These are phyloP conservation scores for Crotalus viridis DNA, from an alignment of 2,113 vertebrate genomes.

Conservation along the genomic window DNA sequence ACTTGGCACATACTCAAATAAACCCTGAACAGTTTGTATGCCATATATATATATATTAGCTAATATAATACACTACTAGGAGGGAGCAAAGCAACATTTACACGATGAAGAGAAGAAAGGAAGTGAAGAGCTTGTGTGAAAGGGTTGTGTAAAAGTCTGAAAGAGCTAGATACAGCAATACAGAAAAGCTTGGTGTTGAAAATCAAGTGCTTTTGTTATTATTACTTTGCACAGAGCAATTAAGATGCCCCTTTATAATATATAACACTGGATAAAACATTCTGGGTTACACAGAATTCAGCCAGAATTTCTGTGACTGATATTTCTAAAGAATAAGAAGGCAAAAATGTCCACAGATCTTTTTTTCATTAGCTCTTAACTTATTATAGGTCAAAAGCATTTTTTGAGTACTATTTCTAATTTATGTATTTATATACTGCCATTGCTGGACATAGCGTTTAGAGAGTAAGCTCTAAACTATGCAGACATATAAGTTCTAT, in stretches of 20 bases:
- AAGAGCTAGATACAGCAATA: not conserved
- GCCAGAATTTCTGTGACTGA: not conserved
- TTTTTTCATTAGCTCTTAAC: not conserved
- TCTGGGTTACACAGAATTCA: not conserved
- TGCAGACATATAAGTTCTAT: not conserved
- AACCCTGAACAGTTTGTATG: slow-evolving; percentile 17
- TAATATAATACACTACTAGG: not conserved
- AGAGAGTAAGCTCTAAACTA: not conserved
- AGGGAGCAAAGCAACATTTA: not conserved
- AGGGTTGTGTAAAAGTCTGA: not conserved
- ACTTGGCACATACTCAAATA: slow-evolving; percentile 28
- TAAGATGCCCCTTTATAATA: not conserved
- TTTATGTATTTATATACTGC: not conserved
- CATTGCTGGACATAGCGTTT: not conserved
- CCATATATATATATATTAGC: not conserved
- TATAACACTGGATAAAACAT: not conserved
- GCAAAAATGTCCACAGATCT: not conserved
- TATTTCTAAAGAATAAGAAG: not conserved
- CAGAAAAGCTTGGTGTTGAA: not conserved
- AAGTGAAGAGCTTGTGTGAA: not conserved
- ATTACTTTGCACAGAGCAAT: not conserved
- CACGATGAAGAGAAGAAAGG: not conserved
- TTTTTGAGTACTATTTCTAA: not conserved
- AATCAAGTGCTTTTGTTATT: not conserved
- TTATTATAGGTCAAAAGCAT: not conserved